These are phyloP conservation scores for Passer domesticus DNA, from an alignment of 2,113 vertebrate species.

Conservation along the genomic window DNA sequence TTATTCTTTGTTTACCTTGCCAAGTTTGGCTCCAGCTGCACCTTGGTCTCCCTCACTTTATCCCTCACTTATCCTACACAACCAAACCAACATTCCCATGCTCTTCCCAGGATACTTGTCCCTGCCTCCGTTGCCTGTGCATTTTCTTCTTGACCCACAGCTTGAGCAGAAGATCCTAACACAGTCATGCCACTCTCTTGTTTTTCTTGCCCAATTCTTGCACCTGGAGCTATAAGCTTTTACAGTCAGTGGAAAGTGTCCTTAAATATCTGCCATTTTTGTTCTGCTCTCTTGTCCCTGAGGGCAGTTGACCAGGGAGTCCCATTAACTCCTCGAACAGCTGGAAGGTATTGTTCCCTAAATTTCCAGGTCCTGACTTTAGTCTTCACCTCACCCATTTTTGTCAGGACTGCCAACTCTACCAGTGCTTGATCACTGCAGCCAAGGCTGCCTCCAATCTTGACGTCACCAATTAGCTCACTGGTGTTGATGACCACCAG, in stretches of 20 bases:
- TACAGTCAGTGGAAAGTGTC: too few relatives aligned
- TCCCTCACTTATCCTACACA: not conserved
- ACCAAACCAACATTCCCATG: not conserved
- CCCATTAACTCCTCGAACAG: not conserved
- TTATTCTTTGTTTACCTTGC: not conserved
- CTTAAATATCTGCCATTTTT: not conserved
- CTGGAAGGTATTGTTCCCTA: not conserved
- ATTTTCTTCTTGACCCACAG: not conserved
- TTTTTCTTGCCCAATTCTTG: not conserved
- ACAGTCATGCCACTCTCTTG: not conserved
- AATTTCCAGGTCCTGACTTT: not conserved
- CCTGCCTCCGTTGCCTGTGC: not conserved
- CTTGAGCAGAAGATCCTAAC: not conserved
- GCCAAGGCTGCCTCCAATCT: not conserved
- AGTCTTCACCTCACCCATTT: not conserved
- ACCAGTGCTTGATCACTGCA: not conserved
- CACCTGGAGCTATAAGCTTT: not conserved
- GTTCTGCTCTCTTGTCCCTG: not conserved
- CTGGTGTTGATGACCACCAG: not conserved
- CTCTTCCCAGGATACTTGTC: not conserved
- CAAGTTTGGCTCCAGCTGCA: not conserved
- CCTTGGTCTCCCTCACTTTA: not conserved
- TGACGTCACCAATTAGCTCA: not conserved
- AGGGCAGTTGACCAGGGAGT: not conserved
- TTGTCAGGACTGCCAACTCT: not conserved